Evolutionary conservation across 2,888 invertebrate genomes (phyloP), one percentile per base, ranked within the genome.

Genomic region (Incurvaria masculella): DNA sequence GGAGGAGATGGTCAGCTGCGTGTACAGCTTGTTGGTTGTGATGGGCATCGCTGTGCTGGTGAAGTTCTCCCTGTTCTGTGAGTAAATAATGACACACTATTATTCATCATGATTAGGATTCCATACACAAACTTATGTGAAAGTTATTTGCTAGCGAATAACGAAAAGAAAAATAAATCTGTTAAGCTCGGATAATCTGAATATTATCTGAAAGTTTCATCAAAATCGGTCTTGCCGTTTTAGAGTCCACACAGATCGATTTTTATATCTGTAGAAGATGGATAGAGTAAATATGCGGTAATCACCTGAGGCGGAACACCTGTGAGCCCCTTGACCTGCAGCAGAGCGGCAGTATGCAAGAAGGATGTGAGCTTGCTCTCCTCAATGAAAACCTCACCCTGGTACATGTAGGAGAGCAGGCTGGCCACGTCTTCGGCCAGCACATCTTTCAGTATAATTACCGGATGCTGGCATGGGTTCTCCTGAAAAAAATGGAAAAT

Each of bases 391-490:
- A 87, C 87, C 64, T 87, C 86, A 48, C 87, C 87, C 66, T 86
- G 86, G 60, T 87, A 87, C 81, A 87, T 87, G 56, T 87, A 87
- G 51, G 85, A 84, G 52, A 87, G 66, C 46, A 87, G 72, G 49
- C 85, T 85, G 50, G 84, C 80, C 56, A 87, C 80, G 61, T 87
- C 87, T 59, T 81, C 81, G 53, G 84, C 82, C 27, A 79, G 76
- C 11, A 87, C 86, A 74, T 87, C 86, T 69, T 86, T 86, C 48
- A 87, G 62, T 53, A 88, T 87, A 46, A 88, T 86, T 47, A 88
- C 85, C 44, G 87, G 87, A 66, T 88, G 88, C 55, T 84, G 82
- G 65, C 87, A 87, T 49, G 87, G 87, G 65, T 87, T 88, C 61
- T 87, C 86, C 85, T 87, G 63, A 43, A 68, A 63, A 16, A n/a